A percentile compares a stretch with the other conserved stretches of the same genome.
Conservation (phyloP, 2,797 vertebrate genomes). For the Eulemur coronatus region DNA sequence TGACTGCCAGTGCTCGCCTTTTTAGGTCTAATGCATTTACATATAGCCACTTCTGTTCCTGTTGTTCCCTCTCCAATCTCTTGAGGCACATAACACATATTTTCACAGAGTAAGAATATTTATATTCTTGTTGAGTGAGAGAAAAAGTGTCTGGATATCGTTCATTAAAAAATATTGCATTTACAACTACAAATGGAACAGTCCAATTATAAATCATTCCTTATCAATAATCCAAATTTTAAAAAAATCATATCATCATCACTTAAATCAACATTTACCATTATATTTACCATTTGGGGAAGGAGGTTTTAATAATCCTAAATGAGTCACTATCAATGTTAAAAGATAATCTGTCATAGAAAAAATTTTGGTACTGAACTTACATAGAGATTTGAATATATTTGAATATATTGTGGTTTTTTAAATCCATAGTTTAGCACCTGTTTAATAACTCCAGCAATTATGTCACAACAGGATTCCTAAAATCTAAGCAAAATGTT, state of each 20-base stretch:
- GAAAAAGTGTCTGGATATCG: not conserved
- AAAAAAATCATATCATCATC: not conserved
- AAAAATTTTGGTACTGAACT: not conserved
- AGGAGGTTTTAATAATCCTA: not conserved
- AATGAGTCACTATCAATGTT: not conserved
- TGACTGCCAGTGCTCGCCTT: not conserved
- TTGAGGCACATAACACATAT: not conserved
- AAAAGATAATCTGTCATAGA: not conserved
- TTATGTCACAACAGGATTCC: not conserved
- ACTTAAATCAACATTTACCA: not conserved
- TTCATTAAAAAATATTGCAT: not conserved
- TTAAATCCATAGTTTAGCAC: not conserved
- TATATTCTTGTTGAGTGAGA: not conserved
- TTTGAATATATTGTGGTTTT: not conserved
- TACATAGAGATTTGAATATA: not conserved
- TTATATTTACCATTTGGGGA: not conserved
- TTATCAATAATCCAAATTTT: not conserved
- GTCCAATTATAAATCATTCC: not conserved
- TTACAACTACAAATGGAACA: not conserved
- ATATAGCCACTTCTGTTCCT: not conserved
- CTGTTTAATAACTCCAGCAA: not conserved
- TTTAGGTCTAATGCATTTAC: not conserved
- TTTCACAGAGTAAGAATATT: not conserved
- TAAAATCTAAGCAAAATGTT: conserved; percentile 44
- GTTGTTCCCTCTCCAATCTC: not conserved